A percentile compares a stretch with the other conserved stretches of the same genome.
Conservation (phyloP, 2,888 invertebrate genomes). For the Drosophila neonasuta region DNA sequence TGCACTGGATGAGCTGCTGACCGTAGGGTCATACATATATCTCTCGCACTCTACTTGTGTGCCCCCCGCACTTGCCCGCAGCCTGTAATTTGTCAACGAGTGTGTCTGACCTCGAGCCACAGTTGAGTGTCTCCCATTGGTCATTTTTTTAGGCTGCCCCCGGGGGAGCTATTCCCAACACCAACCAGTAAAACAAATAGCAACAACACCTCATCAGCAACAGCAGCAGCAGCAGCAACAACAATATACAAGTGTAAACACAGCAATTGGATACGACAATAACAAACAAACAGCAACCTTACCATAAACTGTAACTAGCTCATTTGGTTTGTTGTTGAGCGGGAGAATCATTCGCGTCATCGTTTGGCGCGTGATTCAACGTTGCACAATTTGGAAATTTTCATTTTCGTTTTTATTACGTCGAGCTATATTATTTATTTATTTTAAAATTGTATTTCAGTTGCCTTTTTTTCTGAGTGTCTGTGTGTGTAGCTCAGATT, state of each 20-base stretch:
- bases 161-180: constrained; percentile 46
- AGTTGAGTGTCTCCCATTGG: constrained; percentile 41
- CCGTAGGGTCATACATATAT: background rate
- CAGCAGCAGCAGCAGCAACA: constrained; percentile 4
- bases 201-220: constrained; percentile 29
- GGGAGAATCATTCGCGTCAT: constrained; percentile 44
- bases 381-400: constrained; percentile 58
- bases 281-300: constrained; percentile 8
- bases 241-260: constrained; percentile 12
- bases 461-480: constrained; percentile 10
- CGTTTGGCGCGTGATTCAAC: constrained; percentile 67
- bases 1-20: constrained; percentile 5
- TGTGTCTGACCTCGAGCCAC: constrained; percentile 50
- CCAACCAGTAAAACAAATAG: background rate
- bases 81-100: constrained; percentile 57
- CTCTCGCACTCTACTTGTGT: background rate
- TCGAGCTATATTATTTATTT: constrained; percentile 1
- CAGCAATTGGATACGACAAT: background rate
- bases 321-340: constrained; percentile 11
- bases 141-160: constrained; percentile 28
- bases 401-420: constrained; percentile 6
- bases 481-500: constrained; percentile 37
- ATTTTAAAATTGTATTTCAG: constrained; percentile 16
- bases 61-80: background rate
- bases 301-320: constrained; percentile 39